Base-by-base conservation (phyloP, 2,113 vertebrate species). In the Otolemur garnettii region DNA sequence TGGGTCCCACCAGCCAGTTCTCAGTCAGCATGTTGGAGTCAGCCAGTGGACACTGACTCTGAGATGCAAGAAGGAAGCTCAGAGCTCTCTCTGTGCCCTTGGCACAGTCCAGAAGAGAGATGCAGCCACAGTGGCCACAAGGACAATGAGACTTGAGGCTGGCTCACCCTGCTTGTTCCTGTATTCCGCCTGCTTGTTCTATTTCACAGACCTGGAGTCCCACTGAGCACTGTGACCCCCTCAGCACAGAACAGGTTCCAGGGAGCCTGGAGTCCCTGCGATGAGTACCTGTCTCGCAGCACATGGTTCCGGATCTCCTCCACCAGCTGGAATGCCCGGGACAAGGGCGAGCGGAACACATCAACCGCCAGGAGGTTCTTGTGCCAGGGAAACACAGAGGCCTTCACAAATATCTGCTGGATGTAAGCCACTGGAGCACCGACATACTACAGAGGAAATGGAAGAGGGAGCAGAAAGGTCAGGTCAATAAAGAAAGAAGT, bases 371-470 rank as follows among this genome's bases (percentile, higher is more conserved):
- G 99, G 97, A 99, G 98, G 95, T 98, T 98, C 98, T 98, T 99
- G 97, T 99, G 99, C 99, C 99, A 99, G 0, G 99, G 99, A 88
- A 99, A 99, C 83, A 99, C 99, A 0, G 99, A 99, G 5, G 99
- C 99, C 97, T 99, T 99, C 93, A 99, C 99, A 77, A 99, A 94
- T 95, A 99, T 99, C 98, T 99, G 99, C 98, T 99, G 99, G 96
- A 99, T 99, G 96, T 99, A 99, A 74, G 99, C 99, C 66, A 99
- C 99, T 0, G 99, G 99, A 91, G 99, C 98, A 0, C 99, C 99
- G 0, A 98, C 98, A 11, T 99, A 99, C 99, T 99, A 96, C 0
- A 0, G 94, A 87, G 79, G 71, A 91, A 26, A 90, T 0, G 24
- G 50, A 30, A 26, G 3, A n/a, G 0, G 24, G 75, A 5, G 21